phyloP scores from a whole-genome alignment of 2,888 invertebrate genomes.

The Zygaena filipendulae region DNA sequence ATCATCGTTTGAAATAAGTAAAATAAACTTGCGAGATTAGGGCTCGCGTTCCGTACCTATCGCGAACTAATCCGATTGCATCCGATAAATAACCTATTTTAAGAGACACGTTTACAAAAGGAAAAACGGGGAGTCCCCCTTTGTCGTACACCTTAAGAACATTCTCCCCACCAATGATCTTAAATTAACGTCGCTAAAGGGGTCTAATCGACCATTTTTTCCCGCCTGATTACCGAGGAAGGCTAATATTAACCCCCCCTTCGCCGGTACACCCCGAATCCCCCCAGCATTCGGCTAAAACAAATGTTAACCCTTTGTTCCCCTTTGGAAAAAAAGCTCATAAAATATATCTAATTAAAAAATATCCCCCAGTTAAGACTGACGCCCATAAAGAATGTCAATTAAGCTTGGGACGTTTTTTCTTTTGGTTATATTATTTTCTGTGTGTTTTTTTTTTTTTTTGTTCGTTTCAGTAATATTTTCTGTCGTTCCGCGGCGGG shows the following conservation, averaged over 20 bases:
- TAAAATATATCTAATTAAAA: slow-evolving; percentile 72
- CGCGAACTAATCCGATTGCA: no score
- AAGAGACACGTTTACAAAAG: no score
- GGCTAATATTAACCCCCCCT: slow-evolving; percentile 64
- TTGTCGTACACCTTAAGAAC: slow-evolving; percentile 31
- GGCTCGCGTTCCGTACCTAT: no score
- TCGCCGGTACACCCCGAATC: no score
- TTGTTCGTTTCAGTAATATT: slow-evolving; percentile 31
- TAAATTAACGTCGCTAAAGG: slow-evolving; percentile 59
- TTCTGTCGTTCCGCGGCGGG: slow-evolving; percentile 56
- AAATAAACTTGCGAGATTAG: no score
- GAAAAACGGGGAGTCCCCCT: no score
- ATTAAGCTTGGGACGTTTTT: slow-evolving; percentile 60
- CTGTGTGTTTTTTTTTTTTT: slow-evolving; percentile 12
- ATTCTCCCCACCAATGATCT: slow-evolving; percentile 52
- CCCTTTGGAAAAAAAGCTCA: slow-evolving; percentile 65
- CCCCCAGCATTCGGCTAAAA: slow-evolving; percentile 45
- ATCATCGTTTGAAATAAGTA: no score
- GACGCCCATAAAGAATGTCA: slow-evolving; percentile 70
- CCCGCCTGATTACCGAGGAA: slow-evolving; percentile 62
- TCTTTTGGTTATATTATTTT: slow-evolving; percentile 36
- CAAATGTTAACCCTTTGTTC: slow-evolving; percentile 67
- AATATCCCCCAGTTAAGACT: slow-evolving; percentile 67
- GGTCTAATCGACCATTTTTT: slow-evolving; percentile 67
- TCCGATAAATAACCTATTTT: no score